phyloP scores from a whole-genome alignment of 1,140 invertebrate species.

The Trachelipus rathkii region DNA sequence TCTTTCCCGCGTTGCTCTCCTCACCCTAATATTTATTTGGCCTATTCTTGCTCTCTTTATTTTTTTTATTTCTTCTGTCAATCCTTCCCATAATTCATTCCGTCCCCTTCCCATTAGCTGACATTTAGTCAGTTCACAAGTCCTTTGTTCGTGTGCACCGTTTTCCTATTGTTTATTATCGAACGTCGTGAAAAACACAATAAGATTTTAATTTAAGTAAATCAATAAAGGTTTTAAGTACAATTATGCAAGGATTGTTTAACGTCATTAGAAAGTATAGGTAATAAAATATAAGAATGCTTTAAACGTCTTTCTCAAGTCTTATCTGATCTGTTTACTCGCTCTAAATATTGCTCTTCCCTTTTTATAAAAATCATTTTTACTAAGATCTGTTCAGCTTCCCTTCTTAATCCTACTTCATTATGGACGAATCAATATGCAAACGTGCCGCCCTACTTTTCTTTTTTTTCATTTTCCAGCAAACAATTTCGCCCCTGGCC shows the following conservation, averaged over 20 bases:
- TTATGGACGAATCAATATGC: constrained; percentile 4
- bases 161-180: not conserved
- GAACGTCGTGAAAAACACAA: too few species aligned
- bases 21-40: constrained; percentile 7
- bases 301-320: not conserved
- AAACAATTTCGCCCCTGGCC: not conserved
- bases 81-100: constrained; percentile 6
- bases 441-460: not conserved
- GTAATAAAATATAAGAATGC: not conserved
- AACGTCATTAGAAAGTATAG: not conserved
- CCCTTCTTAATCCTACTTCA: constrained; percentile 6
- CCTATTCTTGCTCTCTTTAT: not conserved
- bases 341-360: not conserved
- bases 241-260: not conserved
- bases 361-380: not conserved
- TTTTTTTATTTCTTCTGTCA: not conserved
- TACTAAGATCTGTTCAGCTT: not conserved
- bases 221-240: not conserved
- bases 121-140: not conserved
- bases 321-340: not conserved
- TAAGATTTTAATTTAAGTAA: too few species aligned
- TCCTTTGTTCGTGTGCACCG: not conserved
- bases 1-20: not conserved
- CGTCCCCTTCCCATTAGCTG: constrained; percentile 4
- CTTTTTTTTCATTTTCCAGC: not conserved